Evolutionary conservation across 2,113 vertebrate species (phyloP).

Genomic region (Calyptomena viridis): DNA sequence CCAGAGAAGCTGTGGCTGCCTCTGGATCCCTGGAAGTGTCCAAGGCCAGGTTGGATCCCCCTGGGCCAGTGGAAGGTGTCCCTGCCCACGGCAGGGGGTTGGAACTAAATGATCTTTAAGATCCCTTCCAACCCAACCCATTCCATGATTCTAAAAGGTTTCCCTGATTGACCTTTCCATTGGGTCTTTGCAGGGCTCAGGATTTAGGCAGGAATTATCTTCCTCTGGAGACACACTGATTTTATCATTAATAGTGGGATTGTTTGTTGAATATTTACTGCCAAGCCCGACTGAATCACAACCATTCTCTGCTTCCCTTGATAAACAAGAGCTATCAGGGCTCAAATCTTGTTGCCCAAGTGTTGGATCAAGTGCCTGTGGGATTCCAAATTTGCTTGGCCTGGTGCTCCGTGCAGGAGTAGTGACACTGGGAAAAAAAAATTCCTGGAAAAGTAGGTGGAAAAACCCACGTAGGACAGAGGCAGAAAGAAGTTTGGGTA

Average conservation of each 20-base stretch:
- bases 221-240: background rate
- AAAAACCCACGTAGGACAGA: background rate
- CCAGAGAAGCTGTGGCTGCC: background rate
- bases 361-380: background rate
- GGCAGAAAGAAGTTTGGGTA: background rate
- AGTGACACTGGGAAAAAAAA: background rate
- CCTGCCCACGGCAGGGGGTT: no score
- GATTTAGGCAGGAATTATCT: background rate
- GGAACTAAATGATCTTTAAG: background rate
- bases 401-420: background rate
- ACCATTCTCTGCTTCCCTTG: background rate
- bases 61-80: background rate
- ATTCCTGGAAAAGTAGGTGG: background rate
- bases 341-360: background rate
- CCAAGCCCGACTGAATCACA: slow-evolving; percentile 10
- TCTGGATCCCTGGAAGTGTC: background rate
- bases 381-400: background rate
- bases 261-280: background rate
- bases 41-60: background rate
- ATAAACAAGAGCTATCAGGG: background rate
- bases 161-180: background rate
- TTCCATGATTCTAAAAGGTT: background rate
- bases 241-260: background rate
- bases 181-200: background rate
- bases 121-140: background rate